phyloP scores from a whole-genome alignment of 2,888 invertebrate species.

The Tromatobia lineatoria region DNA sequence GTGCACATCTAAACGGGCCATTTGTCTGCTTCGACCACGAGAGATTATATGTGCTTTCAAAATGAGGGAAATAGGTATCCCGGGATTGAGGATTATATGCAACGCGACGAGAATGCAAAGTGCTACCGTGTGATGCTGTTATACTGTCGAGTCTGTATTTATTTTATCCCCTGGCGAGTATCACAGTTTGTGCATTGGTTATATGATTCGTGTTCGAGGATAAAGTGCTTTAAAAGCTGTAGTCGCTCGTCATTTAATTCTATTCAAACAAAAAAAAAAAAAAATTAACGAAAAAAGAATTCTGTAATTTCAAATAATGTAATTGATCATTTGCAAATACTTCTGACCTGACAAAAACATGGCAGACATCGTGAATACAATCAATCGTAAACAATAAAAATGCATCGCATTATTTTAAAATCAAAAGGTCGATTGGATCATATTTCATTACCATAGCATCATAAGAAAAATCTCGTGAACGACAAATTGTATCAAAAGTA shows the following conservation, averaged over 20 bases:
- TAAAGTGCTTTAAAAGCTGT: slow-evolving; percentile 1
- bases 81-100: slow-evolving; percentile 44
- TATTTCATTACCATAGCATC: no score
- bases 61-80: slow-evolving; percentile 42
- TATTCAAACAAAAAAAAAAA: no score
- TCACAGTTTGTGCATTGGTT: slow-evolving; percentile 38
- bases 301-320: not conserved
- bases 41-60: slow-evolving; percentile 40
- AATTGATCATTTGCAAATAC: no score
- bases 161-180: slow-evolving; percentile 57
- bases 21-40: not conserved
- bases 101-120: slow-evolving; percentile 5
- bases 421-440: no score
- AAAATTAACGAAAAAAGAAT: not conserved
- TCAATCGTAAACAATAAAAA: no score
- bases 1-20: not conserved
- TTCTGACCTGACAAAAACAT: no score
- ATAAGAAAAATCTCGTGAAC: no score
- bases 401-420: no score
- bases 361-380: no score
- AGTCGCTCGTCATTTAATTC: not conserved
- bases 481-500: no score
- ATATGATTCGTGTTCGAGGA: slow-evolving; percentile 34
- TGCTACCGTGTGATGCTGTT: not conserved
- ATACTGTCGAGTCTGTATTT: slow-evolving; percentile 38